A percentile compares a stretch with the other conserved stretches of the same genome.
Conservation (phyloP, 1,140 invertebrate genomes). For the Limonius californicus region DNA sequence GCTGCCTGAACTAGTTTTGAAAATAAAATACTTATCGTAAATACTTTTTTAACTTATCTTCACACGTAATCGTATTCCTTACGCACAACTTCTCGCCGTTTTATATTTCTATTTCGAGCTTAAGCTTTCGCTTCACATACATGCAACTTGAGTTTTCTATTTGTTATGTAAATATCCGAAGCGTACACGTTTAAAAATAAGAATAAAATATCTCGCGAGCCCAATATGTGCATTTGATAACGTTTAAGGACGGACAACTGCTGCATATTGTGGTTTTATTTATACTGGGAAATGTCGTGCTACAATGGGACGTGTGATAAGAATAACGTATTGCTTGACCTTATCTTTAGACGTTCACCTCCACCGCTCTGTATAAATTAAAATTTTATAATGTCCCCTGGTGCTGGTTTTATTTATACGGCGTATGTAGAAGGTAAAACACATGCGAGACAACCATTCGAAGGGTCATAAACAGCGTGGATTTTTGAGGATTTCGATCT, state of each 20-base stretch:
- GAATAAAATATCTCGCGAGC: neutral
- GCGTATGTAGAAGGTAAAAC: neutral
- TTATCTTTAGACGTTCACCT: neutral
- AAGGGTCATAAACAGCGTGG: too few relatives aligned
- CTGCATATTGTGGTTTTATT: neutral
- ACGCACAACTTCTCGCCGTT: too few relatives aligned
- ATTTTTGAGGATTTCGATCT: too few relatives aligned
- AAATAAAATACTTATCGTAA: too few relatives aligned
- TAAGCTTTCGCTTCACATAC: too few relatives aligned
- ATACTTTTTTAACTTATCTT: too few relatives aligned
- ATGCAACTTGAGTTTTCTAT: neutral
- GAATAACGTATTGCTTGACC: conserved; percentile 1
- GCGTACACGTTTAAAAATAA: neutral
- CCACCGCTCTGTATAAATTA: neutral
- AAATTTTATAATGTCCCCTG: neutral
- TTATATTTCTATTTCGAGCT: too few relatives aligned
- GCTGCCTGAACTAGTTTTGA: too few relatives aligned
- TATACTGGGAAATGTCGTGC: neutral
- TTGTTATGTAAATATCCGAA: neutral
- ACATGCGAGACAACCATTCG: too few relatives aligned
- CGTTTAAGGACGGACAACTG: neutral
- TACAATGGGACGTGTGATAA: neutral
- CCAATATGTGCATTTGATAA: neutral
- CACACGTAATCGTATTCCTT: too few relatives aligned
- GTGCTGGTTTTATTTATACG: neutral